Conservation (phyloP, 2,113 vertebrate species). For the Orientallactaga bullata region DNA sequence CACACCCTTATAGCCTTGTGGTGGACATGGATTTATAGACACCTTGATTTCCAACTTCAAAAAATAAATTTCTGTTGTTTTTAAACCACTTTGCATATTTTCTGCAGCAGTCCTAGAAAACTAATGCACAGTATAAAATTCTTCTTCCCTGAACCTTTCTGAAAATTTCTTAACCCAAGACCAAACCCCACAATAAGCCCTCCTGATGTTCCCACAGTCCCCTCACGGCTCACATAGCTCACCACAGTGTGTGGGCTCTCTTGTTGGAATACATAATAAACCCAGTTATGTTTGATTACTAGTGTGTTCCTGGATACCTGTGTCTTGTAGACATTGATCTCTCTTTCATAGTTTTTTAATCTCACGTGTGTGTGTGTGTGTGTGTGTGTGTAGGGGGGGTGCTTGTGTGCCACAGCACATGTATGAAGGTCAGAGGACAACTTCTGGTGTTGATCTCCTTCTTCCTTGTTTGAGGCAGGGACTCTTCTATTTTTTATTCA, state of each 20-base stretch:
- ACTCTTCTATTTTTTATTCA: too few species aligned
- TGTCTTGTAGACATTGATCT: too few species aligned
- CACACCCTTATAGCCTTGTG: background rate
- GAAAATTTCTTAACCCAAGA: background rate
- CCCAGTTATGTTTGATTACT: background rate
- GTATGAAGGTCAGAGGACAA: too few species aligned
- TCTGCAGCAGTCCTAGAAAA: background rate
- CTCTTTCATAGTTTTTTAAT: too few species aligned
- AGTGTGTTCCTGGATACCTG: background rate
- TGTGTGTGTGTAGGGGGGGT: too few species aligned
- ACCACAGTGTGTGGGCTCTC: background rate
- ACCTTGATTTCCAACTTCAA: background rate
- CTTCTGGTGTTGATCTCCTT: too few species aligned
- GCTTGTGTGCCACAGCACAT: too few species aligned
- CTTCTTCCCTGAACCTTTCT: background rate
- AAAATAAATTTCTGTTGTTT: background rate
- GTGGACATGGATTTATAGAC: background rate
- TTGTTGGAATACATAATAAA: background rate
- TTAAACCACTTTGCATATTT: background rate
- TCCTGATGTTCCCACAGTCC: background rate
- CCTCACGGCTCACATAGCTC: background rate
- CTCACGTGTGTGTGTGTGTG: too few species aligned
- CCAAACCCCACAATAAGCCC: background rate
- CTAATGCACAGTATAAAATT: background rate
- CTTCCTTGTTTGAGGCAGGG: too few species aligned